Conservation (phyloP, 2,113 vertebrate species). For the Mormyrus lacerda region DNA sequence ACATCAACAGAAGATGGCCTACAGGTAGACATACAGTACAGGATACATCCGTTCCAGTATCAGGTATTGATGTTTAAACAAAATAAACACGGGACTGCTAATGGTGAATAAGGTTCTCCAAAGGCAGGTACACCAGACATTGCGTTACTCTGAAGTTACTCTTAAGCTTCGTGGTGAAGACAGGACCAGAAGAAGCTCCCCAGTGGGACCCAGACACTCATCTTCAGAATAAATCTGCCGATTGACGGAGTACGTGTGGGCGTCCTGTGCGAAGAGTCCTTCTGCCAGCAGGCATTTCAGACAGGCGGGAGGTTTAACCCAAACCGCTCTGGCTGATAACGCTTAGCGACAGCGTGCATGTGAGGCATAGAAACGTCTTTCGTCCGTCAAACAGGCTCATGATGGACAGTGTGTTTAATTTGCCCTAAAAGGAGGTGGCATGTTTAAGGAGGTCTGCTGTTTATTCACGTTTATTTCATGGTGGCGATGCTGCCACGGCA, state of each 20-base stretch:
- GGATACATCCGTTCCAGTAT: neutral
- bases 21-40: neutral
- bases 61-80: neutral
- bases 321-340: neutral
- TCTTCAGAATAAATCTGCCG: neutral
- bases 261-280: neutral
- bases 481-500: neutral
- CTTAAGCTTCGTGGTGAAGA: neutral
- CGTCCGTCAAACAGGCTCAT: neutral
- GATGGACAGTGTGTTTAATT: neutral
- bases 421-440: neutral
- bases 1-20: neutral
- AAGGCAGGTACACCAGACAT: neutral
- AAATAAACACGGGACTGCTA: neutral
- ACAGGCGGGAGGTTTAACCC: neutral
- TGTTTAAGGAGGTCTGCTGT: neutral
- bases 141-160: neutral
- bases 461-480: neutral
- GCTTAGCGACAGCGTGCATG: neutral
- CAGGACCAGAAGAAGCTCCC: neutral
- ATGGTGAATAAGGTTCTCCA: neutral
- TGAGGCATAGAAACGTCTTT: neutral
- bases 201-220: neutral
- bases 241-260: neutral
- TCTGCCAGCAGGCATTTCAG: neutral